Base-by-base conservation (phyloP, 1,140 invertebrate species). In the Magallana ariakensis region DNA sequence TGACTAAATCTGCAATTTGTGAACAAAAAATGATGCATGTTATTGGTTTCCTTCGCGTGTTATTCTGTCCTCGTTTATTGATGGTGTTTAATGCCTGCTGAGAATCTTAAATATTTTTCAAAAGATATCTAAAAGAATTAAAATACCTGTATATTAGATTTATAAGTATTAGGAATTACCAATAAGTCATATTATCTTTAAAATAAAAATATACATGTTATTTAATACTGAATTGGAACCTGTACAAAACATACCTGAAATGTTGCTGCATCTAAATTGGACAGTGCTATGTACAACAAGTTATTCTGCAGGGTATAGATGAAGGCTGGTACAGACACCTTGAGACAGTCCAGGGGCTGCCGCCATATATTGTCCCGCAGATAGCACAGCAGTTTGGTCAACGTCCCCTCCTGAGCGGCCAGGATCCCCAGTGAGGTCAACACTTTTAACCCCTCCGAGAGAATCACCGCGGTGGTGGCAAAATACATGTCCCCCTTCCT, bases 251-350 rank as follows among this genome's bases (percentile, higher is more conserved):
- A 70, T 95, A 98, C 98, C 96, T 99, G 99, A 96, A 98, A 98
- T 22, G 98, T 99, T 16, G 98, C 99, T 84, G 99, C 98, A 96
- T 99, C 99, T 86, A 99, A 96, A 96, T 99, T 98, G 19, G 98
- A 98, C 33, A 99, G 97, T 6, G 99, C 99, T 62, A 99, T 96
- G 95, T 99, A 99, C 6, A 99, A 95, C 80, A 99, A 96, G 96
- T 99, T 99, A 94, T 99, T 99, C 95, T 99, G 99, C 89, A 99
- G 95, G 62, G 98, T 97, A 93, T 99, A 99, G 0, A 99, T 96
- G 91, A 99, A 96, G 3, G 99, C 98, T 75, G 99, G 99, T 53
- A 99, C 97, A 92, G 97, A 97, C 55, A 99, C 97, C 89, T 94
- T 94, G 5, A 93, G 22, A 66, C 91, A 99, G 94, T 99, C 99